Base-by-base conservation (phyloP, 2,113 vertebrate species). In the Cariama cristata region DNA sequence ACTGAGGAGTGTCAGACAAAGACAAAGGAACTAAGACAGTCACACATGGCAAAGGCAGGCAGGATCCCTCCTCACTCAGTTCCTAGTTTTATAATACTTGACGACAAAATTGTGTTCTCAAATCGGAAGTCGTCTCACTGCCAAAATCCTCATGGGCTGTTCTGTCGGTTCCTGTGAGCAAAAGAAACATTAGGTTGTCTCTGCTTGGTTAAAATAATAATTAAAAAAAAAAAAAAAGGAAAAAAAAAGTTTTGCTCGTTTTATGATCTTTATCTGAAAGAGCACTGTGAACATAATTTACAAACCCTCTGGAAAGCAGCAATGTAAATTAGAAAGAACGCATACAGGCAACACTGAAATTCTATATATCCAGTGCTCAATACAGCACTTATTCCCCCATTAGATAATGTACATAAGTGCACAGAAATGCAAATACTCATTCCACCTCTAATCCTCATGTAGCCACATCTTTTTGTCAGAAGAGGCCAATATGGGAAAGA, bases 201-300 rank as follows among this genome's bases (percentile, higher is more conserved):
- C 50, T 88, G 30, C 6, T 88, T 53, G 4, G 5, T 27, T 69
- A 26, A 87, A 80, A 83, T 11, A n/a, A 55, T 7, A 40, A 52
- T 47, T 47, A 40, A 40, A 32, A 2, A 5, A 52, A 27, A 58
- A 38, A 13, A 4, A 9, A 3, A 4, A 26, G 0, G 1, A 1
- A 11, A 11, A 24, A 26, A 9, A 4, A 8, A 2, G 4, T 33
- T 2, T 49, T 49, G 1, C 5, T 27, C 4, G 6, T 72, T 94
- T 87, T 81, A 52, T 75, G 8, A 23, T 20, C 12, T 49, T 72
- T 86, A 20, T 71, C 38, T 76, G 32, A 28, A 62, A 86, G 30
- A 83, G 8, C 26, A 27, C n/a, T 50, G 9, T 47, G 28, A 91
- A 50, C 3, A 0, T 44, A 42, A 76, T 69, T 76, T 63, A 42